Evolutionary conservation across 2,113 vertebrate genomes (phyloP).

Genomic region (Laterallus jamaicensis): DNA sequence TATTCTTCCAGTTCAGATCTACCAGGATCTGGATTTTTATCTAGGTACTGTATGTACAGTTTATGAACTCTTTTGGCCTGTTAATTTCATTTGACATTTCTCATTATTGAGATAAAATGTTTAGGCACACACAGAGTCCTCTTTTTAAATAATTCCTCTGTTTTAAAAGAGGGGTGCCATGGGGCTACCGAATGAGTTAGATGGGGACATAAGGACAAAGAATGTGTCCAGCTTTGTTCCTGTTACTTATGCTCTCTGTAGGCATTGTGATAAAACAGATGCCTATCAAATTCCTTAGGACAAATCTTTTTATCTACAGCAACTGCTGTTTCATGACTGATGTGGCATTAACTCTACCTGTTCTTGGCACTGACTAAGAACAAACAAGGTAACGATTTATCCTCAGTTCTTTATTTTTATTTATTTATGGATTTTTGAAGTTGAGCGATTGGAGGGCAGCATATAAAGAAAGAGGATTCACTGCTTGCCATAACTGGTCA

Average conservation of each 20-base stretch:
- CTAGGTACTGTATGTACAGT: rapidly evolving
- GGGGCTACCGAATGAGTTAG: not conserved
- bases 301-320: constrained; percentile 8
- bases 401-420: not conserved
- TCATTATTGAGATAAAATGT: not conserved
- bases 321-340: not conserved
- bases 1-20: not conserved
- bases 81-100: not conserved
- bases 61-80: not conserved
- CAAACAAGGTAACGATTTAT: not conserved
- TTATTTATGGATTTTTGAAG: not conserved
- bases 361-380: not conserved
- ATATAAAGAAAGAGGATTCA: not conserved
- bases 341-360: not conserved
- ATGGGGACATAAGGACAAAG: not conserved
- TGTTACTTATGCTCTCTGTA: not conserved
- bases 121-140: not conserved
- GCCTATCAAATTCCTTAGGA: not conserved
- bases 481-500: not conserved
- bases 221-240: not conserved
- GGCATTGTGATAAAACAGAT: not conserved
- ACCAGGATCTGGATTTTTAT: not conserved
- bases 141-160: not conserved
- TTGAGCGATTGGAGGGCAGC: not conserved
- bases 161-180: not conserved